Percentiles rank a stretch among this genome's conserved stretches.
Conservation (phyloP, 2,888 invertebrate genomes). For the Epinotia nisella region DNA sequence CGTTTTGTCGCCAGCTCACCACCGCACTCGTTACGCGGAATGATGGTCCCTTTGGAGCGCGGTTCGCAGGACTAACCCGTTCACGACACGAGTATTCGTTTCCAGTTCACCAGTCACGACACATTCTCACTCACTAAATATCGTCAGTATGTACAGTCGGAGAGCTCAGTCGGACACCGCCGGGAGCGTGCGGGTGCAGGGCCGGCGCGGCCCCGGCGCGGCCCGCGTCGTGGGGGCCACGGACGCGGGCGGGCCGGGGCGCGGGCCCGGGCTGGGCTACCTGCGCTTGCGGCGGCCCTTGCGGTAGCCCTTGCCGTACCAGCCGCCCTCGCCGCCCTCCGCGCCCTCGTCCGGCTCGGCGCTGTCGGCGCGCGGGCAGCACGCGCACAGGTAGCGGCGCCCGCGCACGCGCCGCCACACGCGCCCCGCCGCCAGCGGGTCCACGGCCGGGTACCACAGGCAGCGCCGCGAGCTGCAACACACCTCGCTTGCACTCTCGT, state of each 20-base stretch:
- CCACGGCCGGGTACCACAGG: slow-evolving; percentile 83
- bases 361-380: slow-evolving; percentile 73
- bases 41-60: neutral
- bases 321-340: slow-evolving; percentile 81
- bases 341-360: slow-evolving; percentile 62
- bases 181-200: neutral
- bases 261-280: too few species aligned
- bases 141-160: neutral
- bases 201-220: too few species aligned
- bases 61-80: neutral
- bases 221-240: too few species aligned
- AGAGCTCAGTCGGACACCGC: neutral
- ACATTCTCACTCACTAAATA: slow-evolving; percentile 1
- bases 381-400: slow-evolving; percentile 88
- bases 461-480: slow-evolving; percentile 63
- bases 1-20: neutral
- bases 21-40: neutral
- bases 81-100: neutral
- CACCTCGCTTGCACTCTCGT: too few species aligned
- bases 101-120: neutral
- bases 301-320: slow-evolving; percentile 95
- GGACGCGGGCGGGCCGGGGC: too few species aligned
- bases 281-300: slow-evolving; percentile 86
- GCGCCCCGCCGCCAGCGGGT: slow-evolving; percentile 58
- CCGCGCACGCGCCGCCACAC: slow-evolving; percentile 68